Evolutionary conservation across 53 echinoderm and acorn worm genomes (phyloP).

Genomic region (Henricia sp.): DNA sequence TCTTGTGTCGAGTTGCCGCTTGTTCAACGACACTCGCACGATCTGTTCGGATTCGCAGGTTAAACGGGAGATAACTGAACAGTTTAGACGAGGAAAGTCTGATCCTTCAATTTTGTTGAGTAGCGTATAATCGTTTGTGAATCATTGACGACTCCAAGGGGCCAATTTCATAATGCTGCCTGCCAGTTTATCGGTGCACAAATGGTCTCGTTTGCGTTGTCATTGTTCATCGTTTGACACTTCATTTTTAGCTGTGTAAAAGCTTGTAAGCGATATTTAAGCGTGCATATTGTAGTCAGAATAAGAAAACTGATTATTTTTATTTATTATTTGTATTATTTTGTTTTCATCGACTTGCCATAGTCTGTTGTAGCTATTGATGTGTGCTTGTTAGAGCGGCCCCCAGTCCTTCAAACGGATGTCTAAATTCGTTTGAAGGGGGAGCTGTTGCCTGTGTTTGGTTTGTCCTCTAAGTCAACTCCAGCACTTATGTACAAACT

Average conservation of each 20-base stretch:
- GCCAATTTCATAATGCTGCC: not conserved
- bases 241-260: conserved; percentile 41
- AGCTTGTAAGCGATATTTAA: conserved; percentile 33
- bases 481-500: not conserved
- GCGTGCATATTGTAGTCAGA: conserved; percentile 36
- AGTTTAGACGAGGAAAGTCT: not conserved
- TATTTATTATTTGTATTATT: not conserved
- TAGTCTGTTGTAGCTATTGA: conserved; percentile 46
- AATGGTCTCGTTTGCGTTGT: conserved; percentile 17
- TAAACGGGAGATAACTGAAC: not conserved
- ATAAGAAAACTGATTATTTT: not conserved
- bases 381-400: conserved; percentile 30
- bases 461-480: not conserved
- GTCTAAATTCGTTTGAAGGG: not conserved
- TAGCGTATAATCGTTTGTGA: not conserved
- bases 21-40: not conserved
- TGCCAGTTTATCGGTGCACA: not conserved
- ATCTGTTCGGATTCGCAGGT: not conserved
- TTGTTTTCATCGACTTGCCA: conserved; percentile 34
- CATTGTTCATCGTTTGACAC: conserved; percentile 24
- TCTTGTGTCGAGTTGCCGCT: no score
- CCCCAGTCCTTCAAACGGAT: not conserved
- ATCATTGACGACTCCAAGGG: not conserved
- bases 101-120: not conserved
- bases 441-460: not conserved